Evolutionary conservation across 2,113 vertebrate species (phyloP).

Genomic region (Oryzias curvinotus): DNA sequence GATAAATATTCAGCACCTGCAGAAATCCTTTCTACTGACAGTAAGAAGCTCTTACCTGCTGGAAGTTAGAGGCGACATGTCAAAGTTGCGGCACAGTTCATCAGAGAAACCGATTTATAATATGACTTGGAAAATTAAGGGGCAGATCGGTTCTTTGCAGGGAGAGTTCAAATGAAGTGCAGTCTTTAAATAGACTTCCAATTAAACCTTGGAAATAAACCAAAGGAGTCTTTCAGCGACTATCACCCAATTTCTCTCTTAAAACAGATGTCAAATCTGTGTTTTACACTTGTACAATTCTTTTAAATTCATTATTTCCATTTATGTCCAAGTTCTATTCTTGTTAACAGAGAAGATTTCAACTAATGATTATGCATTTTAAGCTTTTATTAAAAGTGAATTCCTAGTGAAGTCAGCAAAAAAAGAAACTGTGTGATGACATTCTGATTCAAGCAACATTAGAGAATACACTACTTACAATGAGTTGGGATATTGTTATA

Average conservation of each 20-base stretch:
- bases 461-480: too few species aligned
- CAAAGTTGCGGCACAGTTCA: slow-evolving; percentile 9
- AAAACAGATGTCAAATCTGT: slow-evolving; percentile 13
- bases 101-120: slow-evolving; percentile 12
- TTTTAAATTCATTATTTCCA: too few species aligned
- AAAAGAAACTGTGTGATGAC: too few species aligned
- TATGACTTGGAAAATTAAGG: slow-evolving; percentile 16
- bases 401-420: too few species aligned
- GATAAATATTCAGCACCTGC: slow-evolving; percentile 30
- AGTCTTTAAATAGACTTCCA: slow-evolving; percentile 44
- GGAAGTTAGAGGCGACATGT: slow-evolving; percentile 18
- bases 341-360: too few species aligned
- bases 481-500: too few species aligned
- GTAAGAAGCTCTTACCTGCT: background rate
- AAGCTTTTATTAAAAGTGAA: too few species aligned
- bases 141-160: slow-evolving; percentile 22
- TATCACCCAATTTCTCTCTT: slow-evolving; percentile 9
- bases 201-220: slow-evolving; percentile 31
- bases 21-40: background rate
- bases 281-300: too few species aligned
- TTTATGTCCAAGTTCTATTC: too few species aligned
- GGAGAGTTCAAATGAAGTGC: slow-evolving; percentile 44
- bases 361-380: too few species aligned
- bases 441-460: too few species aligned
- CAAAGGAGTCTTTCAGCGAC: slow-evolving; percentile 9